phyloP scores from a whole-genome alignment of 2,888 invertebrate genomes.

The Linnaemya vulpina region DNA sequence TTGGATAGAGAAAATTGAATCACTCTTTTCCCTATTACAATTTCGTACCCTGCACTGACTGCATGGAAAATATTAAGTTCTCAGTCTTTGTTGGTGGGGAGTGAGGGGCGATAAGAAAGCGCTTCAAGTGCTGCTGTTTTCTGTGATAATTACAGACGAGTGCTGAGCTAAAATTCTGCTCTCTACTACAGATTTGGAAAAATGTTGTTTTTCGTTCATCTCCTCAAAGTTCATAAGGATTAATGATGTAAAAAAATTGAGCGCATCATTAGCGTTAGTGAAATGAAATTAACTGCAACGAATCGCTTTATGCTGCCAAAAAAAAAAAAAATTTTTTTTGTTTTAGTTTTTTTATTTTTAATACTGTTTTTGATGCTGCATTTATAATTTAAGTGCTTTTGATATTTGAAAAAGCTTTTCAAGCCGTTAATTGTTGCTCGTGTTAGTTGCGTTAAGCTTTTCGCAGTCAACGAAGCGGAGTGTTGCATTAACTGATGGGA shows the following conservation, averaged over 20 bases:
- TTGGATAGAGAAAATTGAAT: not conserved
- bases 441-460: constrained; percentile 17
- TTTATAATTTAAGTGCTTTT: constrained; percentile 30
- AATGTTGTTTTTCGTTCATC: not conserved
- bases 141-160: constrained; percentile 30
- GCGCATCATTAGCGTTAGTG: constrained; percentile 70
- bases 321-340: not conserved
- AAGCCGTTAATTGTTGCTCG: constrained; percentile 10
- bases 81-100: not conserved
- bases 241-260: constrained; percentile 71
- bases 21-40: not conserved
- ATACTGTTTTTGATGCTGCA: constrained; percentile 18
- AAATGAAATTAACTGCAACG: constrained; percentile 70
- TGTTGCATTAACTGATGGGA: constrained; percentile 11
- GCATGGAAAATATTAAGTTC: not conserved
- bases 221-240: constrained; percentile 48
- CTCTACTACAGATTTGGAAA: not conserved
- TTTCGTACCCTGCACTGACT: not conserved
- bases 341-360: not conserved
- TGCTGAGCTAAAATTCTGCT: constrained; percentile 33
- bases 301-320: constrained; percentile 19
- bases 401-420: constrained; percentile 31
- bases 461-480: not conserved
- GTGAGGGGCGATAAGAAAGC: not conserved
- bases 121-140: not conserved